Evolutionary conservation across 2,113 vertebrate genomes (phyloP), one percentile per base, ranked within the genome.

Genomic region (Microcebus jonahi): DNA sequence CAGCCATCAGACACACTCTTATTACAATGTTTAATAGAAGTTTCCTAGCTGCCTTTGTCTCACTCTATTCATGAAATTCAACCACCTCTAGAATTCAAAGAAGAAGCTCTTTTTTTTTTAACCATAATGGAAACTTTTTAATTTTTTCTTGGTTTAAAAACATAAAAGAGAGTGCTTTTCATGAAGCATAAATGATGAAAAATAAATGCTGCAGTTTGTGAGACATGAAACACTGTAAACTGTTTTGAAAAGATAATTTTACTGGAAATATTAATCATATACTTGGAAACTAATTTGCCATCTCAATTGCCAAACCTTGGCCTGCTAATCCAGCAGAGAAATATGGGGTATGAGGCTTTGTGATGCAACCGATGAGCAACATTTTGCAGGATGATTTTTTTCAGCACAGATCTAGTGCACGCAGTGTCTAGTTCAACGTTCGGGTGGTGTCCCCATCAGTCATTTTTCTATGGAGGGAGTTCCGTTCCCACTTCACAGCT

Each of bases 191-290:
- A 96, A 77, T 53, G 76, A 68, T 61, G 87, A 96, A 53, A 13
- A 93, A 94, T 50, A 96, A 92, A 87, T n/a, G 75, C 14, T 94
- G 34, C 23, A 48, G 45, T 95, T 96, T 95, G 0, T 92, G 96
- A 95, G 94, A 25, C 63, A 92, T 77, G 73, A 97, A 88, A 36
- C 73, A 95, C 68, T 23, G 97, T 97, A 88, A 83, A 1, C 0
- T 85, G 11, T 15, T 98, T 97, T 95, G 63, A 89, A 98, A 97
- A 96, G 63, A 14, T 27, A 39, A 55, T 17, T 57, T 95, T 96
- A n/a, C 77, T 97, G 81, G 90, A 97, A 96, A 94, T 17, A 95
- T 57, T 57, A 57, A 57, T 57, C 18, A 91, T 95, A 31, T 63
- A 71, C 89, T 97, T 97, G 92, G 79, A 97, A 97, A 89, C 3